Evolutionary conservation across 1,140 invertebrate species (phyloP).

Genomic region (Drosophila tristis): DNA sequence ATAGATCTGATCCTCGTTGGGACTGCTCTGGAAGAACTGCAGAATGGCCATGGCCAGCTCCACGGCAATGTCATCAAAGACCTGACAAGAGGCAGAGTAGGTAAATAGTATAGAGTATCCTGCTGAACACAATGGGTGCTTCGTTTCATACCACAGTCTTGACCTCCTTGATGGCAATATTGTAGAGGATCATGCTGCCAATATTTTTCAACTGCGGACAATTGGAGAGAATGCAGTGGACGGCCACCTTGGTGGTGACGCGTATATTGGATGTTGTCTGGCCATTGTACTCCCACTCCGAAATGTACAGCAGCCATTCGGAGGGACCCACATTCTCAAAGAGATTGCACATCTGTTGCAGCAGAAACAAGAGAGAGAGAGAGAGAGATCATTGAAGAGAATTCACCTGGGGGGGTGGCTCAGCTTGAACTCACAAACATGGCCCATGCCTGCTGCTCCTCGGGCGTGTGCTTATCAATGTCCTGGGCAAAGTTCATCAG

Average conservation of each 20-base stretch:
- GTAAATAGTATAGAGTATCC: not conserved
- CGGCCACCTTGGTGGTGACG: conserved; percentile 95
- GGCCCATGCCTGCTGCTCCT: conserved; percentile 92
- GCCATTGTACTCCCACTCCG: conserved; percentile 92
- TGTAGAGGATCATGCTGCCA: conserved; percentile 94
- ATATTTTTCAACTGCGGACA: conserved; percentile 89
- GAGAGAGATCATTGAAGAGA: no score
- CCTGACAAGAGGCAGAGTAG: conserved; percentile 85
- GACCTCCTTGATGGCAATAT: conserved; percentile 97
- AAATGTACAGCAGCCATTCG: conserved; percentile 97
- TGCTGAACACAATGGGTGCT: no score
- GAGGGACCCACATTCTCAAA: conserved; percentile 95
- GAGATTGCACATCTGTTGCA: conserved; percentile 92
- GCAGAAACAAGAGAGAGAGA: not conserved
- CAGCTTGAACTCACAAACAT: conserved; percentile 88
- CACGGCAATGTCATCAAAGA: conserved; percentile 96
- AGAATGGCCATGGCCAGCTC: conserved; percentile 96
- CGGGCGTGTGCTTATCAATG: conserved; percentile 90
- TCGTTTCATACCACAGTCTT: conserved; percentile 95
- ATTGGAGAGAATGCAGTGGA: conserved; percentile 92
- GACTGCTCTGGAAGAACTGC: conserved; percentile 93
- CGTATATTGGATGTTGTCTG: conserved; percentile 93
- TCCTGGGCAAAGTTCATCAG: conserved; percentile 95
- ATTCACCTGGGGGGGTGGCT: conserved; percentile 65
- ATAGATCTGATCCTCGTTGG: conserved; percentile 91